Percentiles rank a stretch among this genome's conserved stretches.
phyloP scores from a whole-genome alignment of 2,113 vertebrate species.

The Pipa parva region DNA sequence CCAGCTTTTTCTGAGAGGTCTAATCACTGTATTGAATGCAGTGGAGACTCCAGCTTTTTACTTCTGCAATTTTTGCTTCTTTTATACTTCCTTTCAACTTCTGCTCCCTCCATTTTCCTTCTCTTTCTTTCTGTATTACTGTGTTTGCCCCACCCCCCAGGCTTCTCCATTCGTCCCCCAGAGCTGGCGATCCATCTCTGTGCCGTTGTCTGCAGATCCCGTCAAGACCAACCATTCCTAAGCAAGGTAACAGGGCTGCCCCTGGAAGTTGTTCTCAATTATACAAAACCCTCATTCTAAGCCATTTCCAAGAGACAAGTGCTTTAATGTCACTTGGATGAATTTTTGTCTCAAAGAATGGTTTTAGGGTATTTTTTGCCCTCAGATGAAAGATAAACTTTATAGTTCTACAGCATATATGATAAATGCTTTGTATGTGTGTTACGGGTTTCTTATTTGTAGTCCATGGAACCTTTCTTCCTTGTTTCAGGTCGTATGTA shows the following conservation, averaged over 20 bases:
- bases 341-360: not conserved
- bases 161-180: conserved; percentile 33
- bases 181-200: conserved; percentile 60
- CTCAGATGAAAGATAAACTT: not conserved
- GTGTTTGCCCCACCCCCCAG: conserved; percentile 31
- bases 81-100: conserved; percentile 8
- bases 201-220: conserved; percentile 62
- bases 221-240: conserved; percentile 60
- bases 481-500: conserved; percentile 56
- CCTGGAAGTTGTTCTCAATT: conserved; percentile 4
- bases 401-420: too few species aligned
- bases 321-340: conserved; percentile 9
- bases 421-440: not conserved
- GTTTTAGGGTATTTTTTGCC: not conserved
- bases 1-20: too few species aligned
- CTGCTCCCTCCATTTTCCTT: conserved; percentile 16
- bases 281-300: conserved; percentile 19
- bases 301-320: conserved; percentile 25
- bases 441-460: conserved; percentile 7
- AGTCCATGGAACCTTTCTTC: not conserved
- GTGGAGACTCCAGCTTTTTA: not conserved
- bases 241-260: conserved; percentile 57
- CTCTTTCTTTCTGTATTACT: conserved; percentile 40
- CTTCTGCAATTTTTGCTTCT: conserved; percentile 3
- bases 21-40: too few species aligned